Evolutionary conservation across 2,888 invertebrate genomes (phyloP).

Genomic region (Amiota mariae): DNA sequence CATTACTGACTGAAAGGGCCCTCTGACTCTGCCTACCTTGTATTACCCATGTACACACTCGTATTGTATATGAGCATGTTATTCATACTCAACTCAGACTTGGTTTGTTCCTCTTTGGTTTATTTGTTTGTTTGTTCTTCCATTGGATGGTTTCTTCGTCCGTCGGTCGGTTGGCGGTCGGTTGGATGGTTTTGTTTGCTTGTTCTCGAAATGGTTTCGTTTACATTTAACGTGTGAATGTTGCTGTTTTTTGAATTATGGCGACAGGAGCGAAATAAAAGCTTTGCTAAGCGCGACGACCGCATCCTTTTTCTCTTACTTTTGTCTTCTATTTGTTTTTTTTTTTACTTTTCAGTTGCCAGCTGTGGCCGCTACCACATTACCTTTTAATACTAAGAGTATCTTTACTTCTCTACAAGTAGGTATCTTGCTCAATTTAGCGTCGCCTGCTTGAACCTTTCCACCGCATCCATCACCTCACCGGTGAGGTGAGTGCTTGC

Average conservation of each 20-base stretch:
- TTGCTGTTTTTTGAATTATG: slow-evolving; percentile 68
- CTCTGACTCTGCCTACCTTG: background rate
- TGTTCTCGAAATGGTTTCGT: slow-evolving; percentile 59
- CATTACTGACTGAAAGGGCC: slow-evolving; percentile 4
- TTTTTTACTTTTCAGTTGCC: background rate
- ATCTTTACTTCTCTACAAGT: background rate
- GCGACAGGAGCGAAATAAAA: slow-evolving; percentile 59
- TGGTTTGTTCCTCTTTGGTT: background rate
- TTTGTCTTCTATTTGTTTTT: background rate
- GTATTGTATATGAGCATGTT: background rate
- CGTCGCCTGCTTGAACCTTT: slow-evolving; percentile 34
- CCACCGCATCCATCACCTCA: background rate
- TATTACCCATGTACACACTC: background rate
- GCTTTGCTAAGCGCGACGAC: background rate
- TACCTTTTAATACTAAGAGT: too few relatives aligned
- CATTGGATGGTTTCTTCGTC: slow-evolving; percentile 17
- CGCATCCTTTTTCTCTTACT: slow-evolving; percentile 1
- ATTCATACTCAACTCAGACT: background rate
- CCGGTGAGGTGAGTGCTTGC: slow-evolving; percentile 14
- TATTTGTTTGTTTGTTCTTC: slow-evolving; percentile 41
- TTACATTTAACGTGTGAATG: slow-evolving; percentile 68
- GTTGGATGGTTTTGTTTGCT: slow-evolving; percentile 54
- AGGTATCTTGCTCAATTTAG: slow-evolving; percentile 40
- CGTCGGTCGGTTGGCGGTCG: too few relatives aligned
- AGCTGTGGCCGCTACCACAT: background rate